These are phyloP conservation scores for Reinhardtius hippoglossoides DNA, from an alignment of 2,113 vertebrate species.

Conservation along the genomic window DNA sequence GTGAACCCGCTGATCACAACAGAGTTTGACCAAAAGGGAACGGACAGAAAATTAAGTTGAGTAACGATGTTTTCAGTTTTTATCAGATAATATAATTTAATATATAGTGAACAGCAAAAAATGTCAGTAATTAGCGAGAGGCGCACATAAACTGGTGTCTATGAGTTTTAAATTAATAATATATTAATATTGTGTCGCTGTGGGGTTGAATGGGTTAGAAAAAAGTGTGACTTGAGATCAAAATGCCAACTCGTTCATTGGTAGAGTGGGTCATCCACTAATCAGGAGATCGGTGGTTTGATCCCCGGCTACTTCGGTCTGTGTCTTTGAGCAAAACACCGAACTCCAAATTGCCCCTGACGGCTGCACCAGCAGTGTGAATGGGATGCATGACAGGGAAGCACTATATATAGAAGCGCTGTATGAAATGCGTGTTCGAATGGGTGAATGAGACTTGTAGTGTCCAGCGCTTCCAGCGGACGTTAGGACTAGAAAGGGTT, in stretches of 20 bases:
- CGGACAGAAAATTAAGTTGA: neutral
- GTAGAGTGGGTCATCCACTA: neutral
- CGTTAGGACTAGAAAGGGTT: neutral
- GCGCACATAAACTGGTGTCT: neutral
- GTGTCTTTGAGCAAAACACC: neutral
- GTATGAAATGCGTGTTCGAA: neutral
- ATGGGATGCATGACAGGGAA: neutral
- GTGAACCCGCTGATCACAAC: neutral
- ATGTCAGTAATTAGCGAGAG: neutral
- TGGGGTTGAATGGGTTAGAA: neutral
- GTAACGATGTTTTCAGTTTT: neutral
- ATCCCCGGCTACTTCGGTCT: neutral
- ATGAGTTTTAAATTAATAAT: too few species aligned
- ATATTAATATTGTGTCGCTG: neutral
- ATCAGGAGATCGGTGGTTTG: neutral
- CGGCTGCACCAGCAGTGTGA: too few species aligned
- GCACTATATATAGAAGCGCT: neutral
- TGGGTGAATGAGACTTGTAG: neutral
- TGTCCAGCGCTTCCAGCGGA: neutral
- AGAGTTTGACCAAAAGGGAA: neutral
- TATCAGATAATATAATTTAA: neutral
- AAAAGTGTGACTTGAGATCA: slow-evolving; percentile 24
- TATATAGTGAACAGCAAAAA: neutral
- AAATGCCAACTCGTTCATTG: slow-evolving; percentile 17
- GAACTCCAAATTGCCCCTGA: neutral